phyloP scores from a whole-genome alignment of 2,113 vertebrate genomes.

The Salvator merianae region DNA sequence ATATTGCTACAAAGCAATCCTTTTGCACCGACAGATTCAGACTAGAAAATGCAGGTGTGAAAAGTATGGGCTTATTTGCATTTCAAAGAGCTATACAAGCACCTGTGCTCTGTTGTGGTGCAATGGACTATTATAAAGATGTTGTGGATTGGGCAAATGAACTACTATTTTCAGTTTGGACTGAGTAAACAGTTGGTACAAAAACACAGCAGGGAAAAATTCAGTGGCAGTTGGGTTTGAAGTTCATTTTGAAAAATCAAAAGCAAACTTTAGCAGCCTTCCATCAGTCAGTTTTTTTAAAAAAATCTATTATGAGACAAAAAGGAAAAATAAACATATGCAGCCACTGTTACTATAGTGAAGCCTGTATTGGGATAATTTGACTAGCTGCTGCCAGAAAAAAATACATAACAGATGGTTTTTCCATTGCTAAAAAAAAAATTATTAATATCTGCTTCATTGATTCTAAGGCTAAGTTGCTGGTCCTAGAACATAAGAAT shows the following conservation, averaged over 20 bases:
- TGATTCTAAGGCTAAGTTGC: no score
- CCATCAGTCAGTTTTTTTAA: neutral
- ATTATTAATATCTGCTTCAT: no score
- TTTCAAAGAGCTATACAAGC: neutral
- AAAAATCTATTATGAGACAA: no score
- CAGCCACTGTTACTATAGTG: neutral
- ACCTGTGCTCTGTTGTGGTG: neutral
- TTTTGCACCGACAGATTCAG: neutral
- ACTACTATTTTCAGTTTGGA: neutral
- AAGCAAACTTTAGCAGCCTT: neutral
- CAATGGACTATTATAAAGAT: neutral
- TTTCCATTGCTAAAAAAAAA: no score
- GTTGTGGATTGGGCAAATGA: neutral
- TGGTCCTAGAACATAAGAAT: no score
- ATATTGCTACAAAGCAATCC: accelerated
- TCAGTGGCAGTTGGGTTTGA: neutral
- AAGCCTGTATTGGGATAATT: neutral
- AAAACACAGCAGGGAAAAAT: neutral
- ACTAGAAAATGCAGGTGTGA: neutral
- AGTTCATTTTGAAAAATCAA: neutral
- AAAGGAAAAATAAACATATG: neutral
- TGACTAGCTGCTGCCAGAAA: neutral
- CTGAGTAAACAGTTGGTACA: neutral
- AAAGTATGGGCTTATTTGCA: neutral
- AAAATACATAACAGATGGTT: no score